Conservation (phyloP, 64 coral and sea anemone species). For the Dendronephthya gigantea region DNA sequence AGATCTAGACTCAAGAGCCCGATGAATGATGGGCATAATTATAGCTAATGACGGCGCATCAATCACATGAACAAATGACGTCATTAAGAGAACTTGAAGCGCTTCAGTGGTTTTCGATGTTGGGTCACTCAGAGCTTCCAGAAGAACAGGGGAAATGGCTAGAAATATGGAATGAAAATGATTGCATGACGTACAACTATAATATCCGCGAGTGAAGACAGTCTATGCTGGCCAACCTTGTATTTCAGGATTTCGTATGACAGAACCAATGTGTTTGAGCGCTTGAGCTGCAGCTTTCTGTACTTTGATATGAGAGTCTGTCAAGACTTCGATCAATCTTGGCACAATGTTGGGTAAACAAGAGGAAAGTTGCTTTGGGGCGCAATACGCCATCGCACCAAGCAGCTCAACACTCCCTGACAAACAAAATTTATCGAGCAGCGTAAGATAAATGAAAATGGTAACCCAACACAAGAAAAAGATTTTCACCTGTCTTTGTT, state of each 20-base stretch:
- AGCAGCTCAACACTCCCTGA: slow-evolving; percentile 85
- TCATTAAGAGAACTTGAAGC: slow-evolving; percentile 67
- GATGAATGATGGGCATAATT: slow-evolving; percentile 93
- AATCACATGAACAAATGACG: slow-evolving; percentile 95
- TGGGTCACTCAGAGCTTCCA: slow-evolving; percentile 86
- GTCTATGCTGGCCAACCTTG: slow-evolving; percentile 60
- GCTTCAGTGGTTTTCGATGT: slow-evolving; percentile 70
- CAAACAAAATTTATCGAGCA: neutral
- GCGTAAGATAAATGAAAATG: neutral
- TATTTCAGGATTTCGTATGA: slow-evolving; percentile 88
- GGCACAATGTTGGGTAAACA: slow-evolving; percentile 95
- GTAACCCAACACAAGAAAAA: neutral
- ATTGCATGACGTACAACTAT: too few species aligned
- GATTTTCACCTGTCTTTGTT: slow-evolving; percentile 78
- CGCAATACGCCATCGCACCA: slow-evolving; percentile 93
- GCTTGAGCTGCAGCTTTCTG: slow-evolving; percentile 91
- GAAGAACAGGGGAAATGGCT: slow-evolving; percentile 83
- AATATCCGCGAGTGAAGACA: too few species aligned
- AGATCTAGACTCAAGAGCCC: slow-evolving; percentile 64
- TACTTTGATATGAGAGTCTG: slow-evolving; percentile 83
- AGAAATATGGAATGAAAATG: neutral
- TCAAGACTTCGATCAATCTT: slow-evolving; percentile 63
- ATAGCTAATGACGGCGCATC: slow-evolving; percentile 87
- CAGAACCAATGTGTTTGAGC: slow-evolving; percentile 82
- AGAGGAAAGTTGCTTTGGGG: slow-evolving; percentile 82